Base-by-base conservation (phyloP, 2,797 vertebrate species). In the Phoxinus dragarum region DNA sequence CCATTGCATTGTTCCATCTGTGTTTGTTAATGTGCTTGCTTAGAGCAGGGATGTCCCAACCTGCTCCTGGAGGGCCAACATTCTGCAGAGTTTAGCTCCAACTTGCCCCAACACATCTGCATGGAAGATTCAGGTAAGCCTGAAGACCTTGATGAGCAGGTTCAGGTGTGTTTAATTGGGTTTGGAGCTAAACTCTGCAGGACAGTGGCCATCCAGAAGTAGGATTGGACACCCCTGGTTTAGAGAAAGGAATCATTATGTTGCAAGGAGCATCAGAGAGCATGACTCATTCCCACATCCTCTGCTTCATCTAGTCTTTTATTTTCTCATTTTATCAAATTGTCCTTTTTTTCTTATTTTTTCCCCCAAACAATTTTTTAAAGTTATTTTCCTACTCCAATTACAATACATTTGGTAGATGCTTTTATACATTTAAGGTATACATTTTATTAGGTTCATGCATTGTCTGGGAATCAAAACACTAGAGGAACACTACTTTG, bases 21-120 rank as follows among this genome's bases (percentile, higher is more conserved):
- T 88, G 84, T 90, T 88, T 89, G 87, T 90, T 80, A 84, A 84
- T 87, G 86, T 89, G 84, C 89, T 86, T 86, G 78, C 81, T 79
- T 86, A 85, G 85, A 82, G 67, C 19, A 34, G 3, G 21, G 74
- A 47, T 81, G 59, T 42, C n/a, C 31, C 56, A 59, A 59, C 47
- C 34, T 52, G 34, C 79, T 69, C 27, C 64, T 38, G 79, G 47
- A 81, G 4, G 34, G 64, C 44, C 79, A 69, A 49, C 12, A 54
- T 81, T 19, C 4, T 77, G 49, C 19, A 54, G 31, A 75, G 1
- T 75, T 77, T 59, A 38, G 23, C 36, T 59, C 52, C 54, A 77
- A 40, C 31, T 38, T 76, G 56, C 56, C 23, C 10, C 56, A 59
- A n/a, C 10, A 59, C 23, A n/a, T 23, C 56, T 59, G 31, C 47